Evolutionary conservation across 2,888 invertebrate species (phyloP).

Genomic region (Digitonthophagus gazella): DNA sequence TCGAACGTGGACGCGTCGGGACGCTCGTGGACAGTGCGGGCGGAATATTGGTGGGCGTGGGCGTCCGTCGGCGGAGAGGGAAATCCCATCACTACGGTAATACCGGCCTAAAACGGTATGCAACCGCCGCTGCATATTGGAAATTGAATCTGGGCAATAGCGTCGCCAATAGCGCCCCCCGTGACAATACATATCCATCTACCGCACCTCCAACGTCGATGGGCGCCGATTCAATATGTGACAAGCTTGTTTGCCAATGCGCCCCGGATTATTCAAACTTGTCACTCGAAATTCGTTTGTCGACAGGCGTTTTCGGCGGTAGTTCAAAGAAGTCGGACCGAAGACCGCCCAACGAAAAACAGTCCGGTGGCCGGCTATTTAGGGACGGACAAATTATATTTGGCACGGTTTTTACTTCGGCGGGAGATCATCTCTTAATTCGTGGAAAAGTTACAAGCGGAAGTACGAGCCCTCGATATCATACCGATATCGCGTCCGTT

Average conservation of each 20-base stretch:
- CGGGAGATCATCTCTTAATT: too few relatives aligned
- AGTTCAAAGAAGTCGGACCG: conserved; percentile 3
- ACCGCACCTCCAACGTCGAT: conserved; percentile 37
- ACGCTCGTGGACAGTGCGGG: conserved; percentile 32
- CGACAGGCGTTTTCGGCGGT: conserved; percentile 36
- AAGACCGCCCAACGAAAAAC: conserved; percentile 6
- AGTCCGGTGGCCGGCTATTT: too few relatives aligned
- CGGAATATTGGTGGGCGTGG: conserved; percentile 32
- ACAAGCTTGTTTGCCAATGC: conserved; percentile 49
- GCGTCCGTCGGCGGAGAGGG: conserved; percentile 36
- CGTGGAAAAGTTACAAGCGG: background rate
- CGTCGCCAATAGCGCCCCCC: conserved; percentile 44
- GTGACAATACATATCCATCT: conserved; percentile 47
- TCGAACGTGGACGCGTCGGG: conserved; percentile 32
- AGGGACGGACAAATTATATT: background rate
- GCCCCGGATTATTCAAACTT: conserved; percentile 49
- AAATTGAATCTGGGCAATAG: conserved; percentile 52
- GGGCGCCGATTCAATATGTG: conserved; percentile 46
- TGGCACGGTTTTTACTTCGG: background rate
- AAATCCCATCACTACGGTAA: conserved; percentile 48
- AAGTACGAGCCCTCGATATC: background rate
- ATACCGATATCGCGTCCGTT: background rate
- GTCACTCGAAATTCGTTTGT: conserved; percentile 48
- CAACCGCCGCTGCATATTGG: conserved; percentile 48
- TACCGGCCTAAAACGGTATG: conserved; percentile 44